Base-by-base conservation (phyloP, 2,797 vertebrate species). In the Argya squamiceps region DNA sequence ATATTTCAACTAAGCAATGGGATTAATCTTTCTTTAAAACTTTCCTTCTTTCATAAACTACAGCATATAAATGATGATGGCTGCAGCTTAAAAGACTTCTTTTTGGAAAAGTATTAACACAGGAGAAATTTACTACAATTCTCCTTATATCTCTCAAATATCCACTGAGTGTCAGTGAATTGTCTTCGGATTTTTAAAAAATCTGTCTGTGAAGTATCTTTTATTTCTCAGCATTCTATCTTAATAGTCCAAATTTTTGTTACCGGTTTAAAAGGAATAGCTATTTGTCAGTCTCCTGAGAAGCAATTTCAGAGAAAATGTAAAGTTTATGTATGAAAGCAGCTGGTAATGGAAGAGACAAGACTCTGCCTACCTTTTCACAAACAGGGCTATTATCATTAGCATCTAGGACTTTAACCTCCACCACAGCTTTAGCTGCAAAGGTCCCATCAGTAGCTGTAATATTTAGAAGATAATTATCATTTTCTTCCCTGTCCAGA, bases 351-450 rank as follows among this genome's bases (percentile, higher is more conserved):
- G 3, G 19, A 85, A 63, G 55, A 75, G 6, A 41, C 1, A 78
- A 90, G 53, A 84, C 3, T 34, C 34, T 78, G 53, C 98, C 93
- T 98, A 99, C 99, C 99, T 99, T 99, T 97, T 99, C 99, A 49
- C 99, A 99, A 32, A 99, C 97, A 32, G 99, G 99, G 92, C 98
- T 99, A 94, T 99, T 99, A 98, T 99, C 99, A 71, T 99, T 99
- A 93, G 99, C 99, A 84, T 99, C 99, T 83, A 99, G 98, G 83
- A 99, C 99, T 97, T 99, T 99, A 94, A 99, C 99, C 96, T 99
- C 99, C 58, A 99, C 99, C 20, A 99, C 93, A 24, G 99, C 99
- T 97, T 98, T 99, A 67, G 99, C 98, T 32, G 99, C 98, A 96
- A 99, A 99, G 73, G 99, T 99, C 41, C 99, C 99, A 70, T 99